These are phyloP conservation scores for Trichacis sp. DNA, from an alignment of 2,888 invertebrate genomes.

Conservation along the genomic window DNA sequence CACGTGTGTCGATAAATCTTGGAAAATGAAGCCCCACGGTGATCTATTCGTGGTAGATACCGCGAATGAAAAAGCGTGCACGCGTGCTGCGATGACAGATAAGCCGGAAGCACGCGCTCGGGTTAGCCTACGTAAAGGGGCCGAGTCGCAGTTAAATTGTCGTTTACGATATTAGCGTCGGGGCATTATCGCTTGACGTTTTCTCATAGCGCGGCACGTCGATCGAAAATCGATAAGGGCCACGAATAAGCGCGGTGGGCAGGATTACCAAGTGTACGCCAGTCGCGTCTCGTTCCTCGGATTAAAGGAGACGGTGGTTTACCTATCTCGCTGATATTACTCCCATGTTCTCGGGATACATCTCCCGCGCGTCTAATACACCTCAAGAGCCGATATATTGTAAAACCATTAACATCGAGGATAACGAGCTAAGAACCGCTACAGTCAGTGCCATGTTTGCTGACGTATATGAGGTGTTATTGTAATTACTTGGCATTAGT, in stretches of 20 bases:
- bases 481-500: too few relatives aligned
- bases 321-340: slow-evolving; percentile 22
- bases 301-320: slow-evolving; percentile 31
- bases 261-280: slow-evolving; percentile 27
- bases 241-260: slow-evolving; percentile 23
- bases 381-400: slow-evolving; percentile 27
- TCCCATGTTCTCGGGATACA: slow-evolving; percentile 22
- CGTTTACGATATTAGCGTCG: slow-evolving; percentile 34
- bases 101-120: slow-evolving; percentile 8
- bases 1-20: slow-evolving; percentile 13
- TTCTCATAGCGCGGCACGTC: slow-evolving; percentile 12
- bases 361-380: slow-evolving; percentile 20
- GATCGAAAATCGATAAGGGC: slow-evolving; percentile 38
- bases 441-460: background rate
- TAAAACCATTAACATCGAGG: slow-evolving; percentile 19
- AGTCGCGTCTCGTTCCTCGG: slow-evolving; percentile 14
- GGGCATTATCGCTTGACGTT: slow-evolving; percentile 25
- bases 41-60: slow-evolving; percentile 12
- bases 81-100: slow-evolving; percentile 26
- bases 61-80: slow-evolving; percentile 21
- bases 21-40: slow-evolving; percentile 10
- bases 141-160: slow-evolving; percentile 30
- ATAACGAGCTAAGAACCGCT: slow-evolving; percentile 4
- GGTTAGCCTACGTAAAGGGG: slow-evolving; percentile 14
- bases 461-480: background rate